Base-by-base conservation (phyloP, 2,888 invertebrate genomes). In the Brachyptera risi region DNA sequence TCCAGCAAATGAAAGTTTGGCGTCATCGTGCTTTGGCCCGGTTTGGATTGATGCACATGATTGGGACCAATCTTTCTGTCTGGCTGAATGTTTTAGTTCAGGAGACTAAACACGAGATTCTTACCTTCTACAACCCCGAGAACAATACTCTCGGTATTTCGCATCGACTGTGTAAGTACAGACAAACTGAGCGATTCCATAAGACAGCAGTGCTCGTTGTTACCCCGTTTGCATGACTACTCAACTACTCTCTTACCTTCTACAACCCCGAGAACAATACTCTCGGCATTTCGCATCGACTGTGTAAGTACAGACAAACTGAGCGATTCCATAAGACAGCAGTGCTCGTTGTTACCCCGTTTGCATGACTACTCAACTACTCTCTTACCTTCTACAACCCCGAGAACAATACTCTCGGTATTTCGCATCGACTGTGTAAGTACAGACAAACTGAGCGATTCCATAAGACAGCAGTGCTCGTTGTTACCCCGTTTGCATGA, bases 41-140 rank as follows among this genome's bases (percentile, higher is more conserved):
- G 65, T 96, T 98, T 71, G 98, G 98, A 1, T 80, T 97, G 62
- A 97, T 98, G 97, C 98, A 98, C 75, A 94, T 98, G 93, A 92
- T 98, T 61, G 97, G 96, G 23, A 96, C 97, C 11, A 98, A 98
- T 77, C 78, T 98, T 56, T 96, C 96, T 67, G 96, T 97, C 17
- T 98, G 98, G 98, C 80, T 97, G 40, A 91, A 93, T 72, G 95
- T 95, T 0, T 81, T 96, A 24, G 90, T 96, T 2, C 92, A 94
- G 75, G 96, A 97, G 77, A 96, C 96, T 0, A 92, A 96, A 73
- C 96, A 95, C 74, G 95, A 96, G 77, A 93, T 96, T 67, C 81
- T 93, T 49, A 91, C 92, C 1, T 92, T 94, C 75, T 92, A 92
- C 75, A 88, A 92, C 73, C 92, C 92, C 0, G 92, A 92, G 74